Conservation (phyloP, 2,797 vertebrate species). For the Antrozous pallidus region DNA sequence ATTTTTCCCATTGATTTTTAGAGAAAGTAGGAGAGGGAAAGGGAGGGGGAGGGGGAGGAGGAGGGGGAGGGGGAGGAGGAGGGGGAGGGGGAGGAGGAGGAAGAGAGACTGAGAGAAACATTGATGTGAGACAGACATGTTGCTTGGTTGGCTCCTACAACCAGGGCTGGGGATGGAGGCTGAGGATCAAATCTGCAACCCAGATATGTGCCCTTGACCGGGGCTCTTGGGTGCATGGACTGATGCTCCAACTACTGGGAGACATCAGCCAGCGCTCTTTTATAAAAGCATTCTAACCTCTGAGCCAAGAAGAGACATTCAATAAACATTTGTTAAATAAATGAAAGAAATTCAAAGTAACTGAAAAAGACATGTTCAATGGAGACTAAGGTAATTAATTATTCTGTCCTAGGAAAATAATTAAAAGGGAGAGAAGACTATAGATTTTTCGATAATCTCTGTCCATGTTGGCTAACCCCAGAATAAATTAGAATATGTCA, state of each 20-base stretch:
- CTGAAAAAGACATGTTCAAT: background rate
- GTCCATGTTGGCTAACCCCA: background rate
- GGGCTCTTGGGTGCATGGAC: background rate
- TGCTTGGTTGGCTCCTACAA: background rate
- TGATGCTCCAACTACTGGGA: background rate
- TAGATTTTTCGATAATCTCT: background rate
- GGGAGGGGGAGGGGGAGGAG: fast-evolving
- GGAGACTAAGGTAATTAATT: background rate
- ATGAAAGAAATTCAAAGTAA: constrained; percentile 13
- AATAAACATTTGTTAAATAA: constrained; percentile 13
- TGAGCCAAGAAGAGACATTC: background rate
- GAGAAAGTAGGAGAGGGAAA: background rate
- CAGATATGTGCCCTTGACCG: background rate
- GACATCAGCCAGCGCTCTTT: background rate
- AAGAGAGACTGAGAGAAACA: background rate
- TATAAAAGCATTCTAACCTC: background rate
- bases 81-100: too few relatives aligned
- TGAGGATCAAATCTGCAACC: background rate
- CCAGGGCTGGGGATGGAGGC: too few relatives aligned
- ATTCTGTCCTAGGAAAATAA: constrained; percentile 48
- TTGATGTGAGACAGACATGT: background rate
- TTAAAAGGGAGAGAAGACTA: background rate
- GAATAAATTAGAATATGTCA: background rate
- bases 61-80: too few relatives aligned
- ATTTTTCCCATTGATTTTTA: background rate